phyloP scores from a whole-genome alignment of 2,888 invertebrate genomes.

The Mechanitis mazaeus region DNA sequence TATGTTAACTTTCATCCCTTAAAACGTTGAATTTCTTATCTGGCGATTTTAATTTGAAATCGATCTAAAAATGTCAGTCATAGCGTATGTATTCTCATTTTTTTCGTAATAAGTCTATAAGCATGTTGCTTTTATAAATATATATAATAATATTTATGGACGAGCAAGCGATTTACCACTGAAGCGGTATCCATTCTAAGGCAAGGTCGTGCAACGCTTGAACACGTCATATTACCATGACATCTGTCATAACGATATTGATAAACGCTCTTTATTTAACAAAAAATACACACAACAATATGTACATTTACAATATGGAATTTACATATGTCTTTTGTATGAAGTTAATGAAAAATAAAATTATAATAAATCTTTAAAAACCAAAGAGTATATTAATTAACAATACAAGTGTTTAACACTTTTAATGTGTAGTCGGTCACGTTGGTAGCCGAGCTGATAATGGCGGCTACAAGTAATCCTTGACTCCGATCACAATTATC shows the following conservation, averaged over 20 bases:
- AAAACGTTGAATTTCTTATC: too few species aligned
- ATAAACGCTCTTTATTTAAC: slow-evolving; percentile 16
- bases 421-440: slow-evolving; percentile 11
- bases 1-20: too few species aligned
- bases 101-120: too few species aligned
- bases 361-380: too few species aligned
- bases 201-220: slow-evolving; percentile 30
- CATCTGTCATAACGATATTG: slow-evolving; percentile 13
- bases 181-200: slow-evolving; percentile 28
- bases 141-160: slow-evolving; percentile 19
- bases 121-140: slow-evolving; percentile 1
- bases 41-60: too few species aligned
- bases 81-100: too few species aligned
- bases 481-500: slow-evolving; percentile 70
- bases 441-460: slow-evolving; percentile 36
- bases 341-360: too few species aligned
- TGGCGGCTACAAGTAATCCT: slow-evolving; percentile 61
- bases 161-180: slow-evolving; percentile 16
- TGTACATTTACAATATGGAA: too few species aligned
- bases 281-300: not conserved
- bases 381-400: too few species aligned
- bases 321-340: too few species aligned
- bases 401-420: too few species aligned
- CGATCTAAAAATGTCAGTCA: too few species aligned
- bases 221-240: slow-evolving; percentile 16